phyloP scores from a whole-genome alignment of 2,113 vertebrate genomes.

The Hucho hucho region DNA sequence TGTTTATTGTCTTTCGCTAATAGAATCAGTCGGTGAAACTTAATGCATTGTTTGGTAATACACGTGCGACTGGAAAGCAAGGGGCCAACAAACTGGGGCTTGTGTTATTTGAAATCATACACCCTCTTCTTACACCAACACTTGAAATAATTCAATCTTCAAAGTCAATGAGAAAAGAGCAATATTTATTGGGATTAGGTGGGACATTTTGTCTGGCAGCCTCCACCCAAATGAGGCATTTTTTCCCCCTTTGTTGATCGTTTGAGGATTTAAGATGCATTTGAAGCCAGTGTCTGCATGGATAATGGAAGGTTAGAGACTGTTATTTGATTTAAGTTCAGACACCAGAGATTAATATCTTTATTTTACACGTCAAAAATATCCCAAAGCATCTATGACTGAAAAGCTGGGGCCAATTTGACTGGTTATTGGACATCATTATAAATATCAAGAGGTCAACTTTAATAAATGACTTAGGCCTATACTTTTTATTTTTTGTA shows the following conservation, averaged over 20 bases:
- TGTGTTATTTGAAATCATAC: constrained; percentile 83
- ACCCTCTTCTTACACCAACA: constrained; percentile 78
- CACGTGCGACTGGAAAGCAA: constrained; percentile 75
- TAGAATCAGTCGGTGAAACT: constrained; percentile 83
- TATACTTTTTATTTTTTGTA: too few relatives aligned
- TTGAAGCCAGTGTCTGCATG: constrained; percentile 74
- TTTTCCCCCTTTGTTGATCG: constrained; percentile 79
- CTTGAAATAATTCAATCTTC: constrained; percentile 83
- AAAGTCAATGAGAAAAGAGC: constrained; percentile 80
- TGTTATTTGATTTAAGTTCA: constrained; percentile 81
- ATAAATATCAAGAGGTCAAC: constrained; percentile 49
- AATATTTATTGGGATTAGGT: constrained; percentile 82
- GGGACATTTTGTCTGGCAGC: constrained; percentile 77
- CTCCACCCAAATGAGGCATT: constrained; percentile 75
- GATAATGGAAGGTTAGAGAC: constrained; percentile 80
- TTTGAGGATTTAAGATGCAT: constrained; percentile 80
- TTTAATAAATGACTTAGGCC: constrained; percentile 54
- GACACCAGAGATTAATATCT: constrained; percentile 80
- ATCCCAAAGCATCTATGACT: constrained; percentile 40
- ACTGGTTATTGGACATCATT: constrained; percentile 62
- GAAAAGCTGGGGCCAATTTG: constrained; percentile 58
- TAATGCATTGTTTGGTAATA: constrained; percentile 86
- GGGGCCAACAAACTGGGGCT: constrained; percentile 75
- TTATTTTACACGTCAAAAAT: constrained; percentile 57
- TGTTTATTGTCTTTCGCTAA: constrained; percentile 86